phyloP scores from a whole-genome alignment of 2,888 invertebrate species.

The Oligia strigilis region DNA sequence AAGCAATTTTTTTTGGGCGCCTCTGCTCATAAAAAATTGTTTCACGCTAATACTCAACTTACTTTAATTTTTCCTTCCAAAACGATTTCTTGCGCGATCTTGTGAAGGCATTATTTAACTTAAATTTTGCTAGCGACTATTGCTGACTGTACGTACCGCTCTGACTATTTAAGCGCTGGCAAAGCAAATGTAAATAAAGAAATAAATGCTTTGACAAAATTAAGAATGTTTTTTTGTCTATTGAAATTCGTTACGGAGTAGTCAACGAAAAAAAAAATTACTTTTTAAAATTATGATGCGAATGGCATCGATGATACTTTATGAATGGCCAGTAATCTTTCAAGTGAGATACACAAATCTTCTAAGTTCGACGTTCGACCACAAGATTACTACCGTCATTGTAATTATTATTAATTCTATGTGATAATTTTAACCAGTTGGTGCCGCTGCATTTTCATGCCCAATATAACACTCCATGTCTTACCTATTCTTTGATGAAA shows the following conservation, averaged over 20 bases:
- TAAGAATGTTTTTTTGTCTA: constrained; percentile 28
- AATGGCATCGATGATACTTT: neutral
- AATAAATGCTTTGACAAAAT: constrained; percentile 56
- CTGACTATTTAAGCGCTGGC: constrained; percentile 36
- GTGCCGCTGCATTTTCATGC: neutral
- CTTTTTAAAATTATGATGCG: neutral
- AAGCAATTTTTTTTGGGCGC: neutral
- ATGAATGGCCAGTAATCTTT: constrained; percentile 2
- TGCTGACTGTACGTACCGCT: constrained; percentile 29
- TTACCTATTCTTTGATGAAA: constrained; percentile 25
- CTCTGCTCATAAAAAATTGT: neutral
- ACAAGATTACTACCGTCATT: neutral
- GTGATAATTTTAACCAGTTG: neutral
- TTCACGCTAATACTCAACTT: neutral
- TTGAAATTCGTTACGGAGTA: constrained; percentile 13
- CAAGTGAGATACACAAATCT: neutral
- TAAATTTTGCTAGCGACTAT: neutral
- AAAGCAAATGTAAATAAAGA: constrained; percentile 57
- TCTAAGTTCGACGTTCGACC: neutral
- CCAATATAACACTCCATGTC: constrained; percentile 19
- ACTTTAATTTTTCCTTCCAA: neutral
- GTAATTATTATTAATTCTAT: constrained; percentile 5
- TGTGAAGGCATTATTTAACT: neutral
- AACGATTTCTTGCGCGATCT: neutral
- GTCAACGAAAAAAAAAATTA: neutral